phyloP scores from a whole-genome alignment of 2,797 vertebrate genomes.

The Euphonia xanthogaster region DNA sequence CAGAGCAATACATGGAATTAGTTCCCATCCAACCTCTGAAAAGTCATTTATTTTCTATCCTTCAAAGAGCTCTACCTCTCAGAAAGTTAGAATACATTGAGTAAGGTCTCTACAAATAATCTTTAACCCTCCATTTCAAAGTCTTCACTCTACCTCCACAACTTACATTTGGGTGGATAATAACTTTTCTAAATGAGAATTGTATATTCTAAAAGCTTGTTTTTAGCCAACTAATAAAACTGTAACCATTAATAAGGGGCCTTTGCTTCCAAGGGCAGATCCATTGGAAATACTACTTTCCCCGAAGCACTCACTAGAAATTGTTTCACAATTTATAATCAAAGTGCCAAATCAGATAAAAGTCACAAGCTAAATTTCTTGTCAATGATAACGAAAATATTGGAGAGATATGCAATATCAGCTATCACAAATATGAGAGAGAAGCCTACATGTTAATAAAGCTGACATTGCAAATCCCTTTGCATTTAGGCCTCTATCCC shows the following conservation, averaged over 20 bases:
- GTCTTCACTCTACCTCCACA: background rate
- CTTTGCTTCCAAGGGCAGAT: background rate
- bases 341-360: background rate
- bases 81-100: background rate
- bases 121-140: slow-evolving; percentile 43
- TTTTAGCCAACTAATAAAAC: background rate
- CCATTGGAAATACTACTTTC: background rate
- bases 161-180: background rate
- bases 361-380: background rate
- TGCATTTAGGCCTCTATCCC: background rate
- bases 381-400: background rate
- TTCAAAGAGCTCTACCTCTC: slow-evolving; percentile 24
- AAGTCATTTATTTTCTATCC: slow-evolving; percentile 48
- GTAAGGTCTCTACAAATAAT: slow-evolving; percentile 1
- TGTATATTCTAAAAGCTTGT: background rate
- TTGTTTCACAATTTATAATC: background rate
- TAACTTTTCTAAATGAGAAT: background rate
- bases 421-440: background rate
- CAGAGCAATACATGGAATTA: slow-evolving; percentile 41
- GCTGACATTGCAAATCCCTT: background rate
- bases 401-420: background rate
- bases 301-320: background rate
- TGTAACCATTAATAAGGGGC: background rate
- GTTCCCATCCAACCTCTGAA: slow-evolving; percentile 1
- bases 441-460: background rate